Conservation (phyloP, 2,888 invertebrate genomes). For the Choristoneura rosaceana region DNA sequence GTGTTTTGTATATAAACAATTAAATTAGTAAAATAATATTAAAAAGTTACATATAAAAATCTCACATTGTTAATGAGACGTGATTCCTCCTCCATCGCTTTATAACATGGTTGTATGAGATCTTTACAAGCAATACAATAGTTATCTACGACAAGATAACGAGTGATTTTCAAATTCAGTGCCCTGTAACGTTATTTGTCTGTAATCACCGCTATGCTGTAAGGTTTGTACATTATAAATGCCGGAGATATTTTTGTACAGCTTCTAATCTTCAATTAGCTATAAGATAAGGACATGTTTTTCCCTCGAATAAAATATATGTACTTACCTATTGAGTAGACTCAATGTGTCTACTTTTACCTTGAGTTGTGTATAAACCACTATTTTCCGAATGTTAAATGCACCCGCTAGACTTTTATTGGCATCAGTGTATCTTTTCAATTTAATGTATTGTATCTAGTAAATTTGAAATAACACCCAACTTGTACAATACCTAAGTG, state of each 20-base stretch:
- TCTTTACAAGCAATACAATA: conserved; percentile 69
- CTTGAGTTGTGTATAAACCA: conserved; percentile 45
- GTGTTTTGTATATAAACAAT: conserved; percentile 56
- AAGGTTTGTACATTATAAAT: conserved; percentile 51
- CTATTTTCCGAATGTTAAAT: conserved; percentile 44
- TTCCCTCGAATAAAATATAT: conserved; percentile 36
- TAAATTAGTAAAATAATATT: conserved; percentile 56
- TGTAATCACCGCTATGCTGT: conserved; percentile 47
- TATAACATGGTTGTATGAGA: conserved; percentile 69
- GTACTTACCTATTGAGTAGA: conserved; percentile 19
- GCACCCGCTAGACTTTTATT: conserved; percentile 66
- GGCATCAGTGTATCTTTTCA: conserved; percentile 61
- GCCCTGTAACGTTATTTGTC: conserved; percentile 25
- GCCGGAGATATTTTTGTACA: conserved; percentile 56
- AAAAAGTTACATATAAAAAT: conserved; percentile 53
- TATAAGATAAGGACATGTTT: conserved; percentile 41
- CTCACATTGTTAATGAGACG: conserved; percentile 66
- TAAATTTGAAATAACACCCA: conserved; percentile 56
- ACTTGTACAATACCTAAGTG: conserved; percentile 80
- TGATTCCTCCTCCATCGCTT: conserved; percentile 60
- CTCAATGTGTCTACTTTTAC: conserved; percentile 37
- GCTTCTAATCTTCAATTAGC: conserved; percentile 44
- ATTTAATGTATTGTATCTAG: conserved; percentile 45
- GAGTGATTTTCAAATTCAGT: conserved; percentile 19
- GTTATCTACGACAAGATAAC: conserved; percentile 15